Evolutionary conservation across 1,140 invertebrate species (phyloP).

Genomic region (Trichomalopsis sarcophagae): DNA sequence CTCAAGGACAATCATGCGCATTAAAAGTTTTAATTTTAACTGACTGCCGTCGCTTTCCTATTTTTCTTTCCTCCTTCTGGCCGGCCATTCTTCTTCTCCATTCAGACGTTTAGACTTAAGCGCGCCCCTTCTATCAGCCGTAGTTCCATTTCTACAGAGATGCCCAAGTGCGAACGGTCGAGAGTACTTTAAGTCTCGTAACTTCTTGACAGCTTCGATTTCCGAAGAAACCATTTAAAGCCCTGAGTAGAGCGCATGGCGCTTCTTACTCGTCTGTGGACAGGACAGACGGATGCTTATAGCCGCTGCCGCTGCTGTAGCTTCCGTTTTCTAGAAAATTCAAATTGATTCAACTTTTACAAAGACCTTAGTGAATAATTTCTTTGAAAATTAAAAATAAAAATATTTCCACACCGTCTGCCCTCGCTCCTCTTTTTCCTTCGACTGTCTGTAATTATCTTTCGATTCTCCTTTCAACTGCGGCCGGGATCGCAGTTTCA

Average conservation of each 20-base stretch:
- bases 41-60: not conserved
- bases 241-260: not conserved
- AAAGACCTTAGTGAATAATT: not conserved
- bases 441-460: not conserved
- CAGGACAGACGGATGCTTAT: not conserved
- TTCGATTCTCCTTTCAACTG: not conserved
- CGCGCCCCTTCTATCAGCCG: not conserved
- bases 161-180: not conserved
- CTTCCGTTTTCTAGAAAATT: not conserved
- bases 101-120: not conserved
- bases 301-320: too few relatives aligned
- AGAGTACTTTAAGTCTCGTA: constrained; percentile 1
- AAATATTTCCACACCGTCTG: not conserved
- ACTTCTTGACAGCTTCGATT: constrained; percentile 1
- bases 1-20: not conserved
- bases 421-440: not conserved
- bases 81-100: not conserved
- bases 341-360: not conserved
- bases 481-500: not conserved
- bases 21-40: not conserved
- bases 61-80: not conserved
- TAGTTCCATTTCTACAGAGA: not conserved
- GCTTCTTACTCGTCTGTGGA: not conserved
- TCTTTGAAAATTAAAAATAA: not conserved
- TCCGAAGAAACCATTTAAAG: constrained; percentile 4